Evolutionary conservation across 2,797 vertebrate species (phyloP).

Genomic region (Darevskia mixta): DNA sequence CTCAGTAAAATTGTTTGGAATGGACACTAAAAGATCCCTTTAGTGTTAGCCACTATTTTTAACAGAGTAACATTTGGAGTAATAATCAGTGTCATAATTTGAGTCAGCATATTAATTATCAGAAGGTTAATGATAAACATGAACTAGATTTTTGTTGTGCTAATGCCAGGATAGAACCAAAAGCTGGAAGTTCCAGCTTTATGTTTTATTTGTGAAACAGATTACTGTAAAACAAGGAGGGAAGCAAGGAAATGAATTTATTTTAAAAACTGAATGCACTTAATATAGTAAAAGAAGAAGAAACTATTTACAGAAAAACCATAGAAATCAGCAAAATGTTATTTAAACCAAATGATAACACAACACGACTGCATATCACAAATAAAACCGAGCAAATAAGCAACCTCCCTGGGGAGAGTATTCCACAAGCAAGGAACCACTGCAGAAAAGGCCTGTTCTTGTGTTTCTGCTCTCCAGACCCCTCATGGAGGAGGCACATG

Average conservation of each 20-base stretch:
- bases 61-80: slow-evolving; percentile 41
- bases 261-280: too few species aligned
- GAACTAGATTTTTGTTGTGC: slow-evolving; percentile 67
- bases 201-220: slow-evolving; percentile 19
- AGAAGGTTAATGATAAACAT: slow-evolving; percentile 60
- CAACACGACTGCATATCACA: too few species aligned
- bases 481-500: too few species aligned
- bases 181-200: background rate
- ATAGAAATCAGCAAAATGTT: too few species aligned
- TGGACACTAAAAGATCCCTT: background rate
- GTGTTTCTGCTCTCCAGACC: too few species aligned
- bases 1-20: slow-evolving; percentile 3
- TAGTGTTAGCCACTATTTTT: slow-evolving; percentile 36
- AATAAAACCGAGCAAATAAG: too few species aligned
- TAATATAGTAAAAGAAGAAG: too few species aligned
- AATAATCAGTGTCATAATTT: slow-evolving; percentile 41
- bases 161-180: slow-evolving; percentile 58
- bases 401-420: too few species aligned
- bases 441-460: too few species aligned
- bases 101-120: slow-evolving; percentile 38
- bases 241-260: background rate
- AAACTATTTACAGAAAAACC: too few species aligned
- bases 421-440: too few species aligned
- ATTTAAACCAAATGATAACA: too few species aligned
- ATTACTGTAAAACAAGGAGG: slow-evolving; percentile 1